phyloP scores from a whole-genome alignment of 2,888 invertebrate genomes.

The Orthosia cruda region DNA sequence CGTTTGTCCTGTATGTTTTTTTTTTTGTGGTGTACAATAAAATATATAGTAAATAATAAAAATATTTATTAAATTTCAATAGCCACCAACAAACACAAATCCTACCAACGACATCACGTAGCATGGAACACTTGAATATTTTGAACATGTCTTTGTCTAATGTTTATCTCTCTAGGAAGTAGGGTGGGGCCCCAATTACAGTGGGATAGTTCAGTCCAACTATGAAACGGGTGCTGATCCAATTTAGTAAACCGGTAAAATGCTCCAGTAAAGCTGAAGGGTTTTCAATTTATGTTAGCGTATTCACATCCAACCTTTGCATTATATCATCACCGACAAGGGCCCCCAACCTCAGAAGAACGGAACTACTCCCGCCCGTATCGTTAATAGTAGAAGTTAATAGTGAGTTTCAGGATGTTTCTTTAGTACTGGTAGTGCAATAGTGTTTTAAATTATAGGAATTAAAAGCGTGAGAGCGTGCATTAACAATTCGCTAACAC shows the following conservation, averaged over 20 bases:
- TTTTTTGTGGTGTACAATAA: too few species aligned
- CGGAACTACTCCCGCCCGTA: constrained; percentile 55
- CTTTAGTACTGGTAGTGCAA: not conserved
- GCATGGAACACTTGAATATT: constrained; percentile 45
- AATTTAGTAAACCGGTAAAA: too few species aligned
- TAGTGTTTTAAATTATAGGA: constrained; percentile 8
- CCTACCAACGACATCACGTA: constrained; percentile 33
- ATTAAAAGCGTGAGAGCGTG: not conserved
- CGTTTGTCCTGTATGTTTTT: too few species aligned
- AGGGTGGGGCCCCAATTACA: constrained; percentile 1
- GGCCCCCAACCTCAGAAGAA: constrained; percentile 22
- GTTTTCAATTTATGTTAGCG: too few species aligned
- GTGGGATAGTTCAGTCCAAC: too few species aligned
- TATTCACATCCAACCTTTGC: too few species aligned
- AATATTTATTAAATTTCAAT: constrained; percentile 44
- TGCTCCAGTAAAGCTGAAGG: too few species aligned
- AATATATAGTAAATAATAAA: too few species aligned
- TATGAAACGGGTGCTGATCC: too few species aligned
- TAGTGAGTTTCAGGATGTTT: constrained; percentile 3
- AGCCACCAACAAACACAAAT: too few species aligned
- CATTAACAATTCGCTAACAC: not conserved
- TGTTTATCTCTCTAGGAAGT: constrained; percentile 7
- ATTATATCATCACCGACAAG: constrained; percentile 16
- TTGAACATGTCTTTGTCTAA: too few species aligned
- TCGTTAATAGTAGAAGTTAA: too few species aligned